These are phyloP conservation scores for Drosophila jambulina DNA, from an alignment of 1,140 invertebrate genomes.

Conservation along the genomic window DNA sequence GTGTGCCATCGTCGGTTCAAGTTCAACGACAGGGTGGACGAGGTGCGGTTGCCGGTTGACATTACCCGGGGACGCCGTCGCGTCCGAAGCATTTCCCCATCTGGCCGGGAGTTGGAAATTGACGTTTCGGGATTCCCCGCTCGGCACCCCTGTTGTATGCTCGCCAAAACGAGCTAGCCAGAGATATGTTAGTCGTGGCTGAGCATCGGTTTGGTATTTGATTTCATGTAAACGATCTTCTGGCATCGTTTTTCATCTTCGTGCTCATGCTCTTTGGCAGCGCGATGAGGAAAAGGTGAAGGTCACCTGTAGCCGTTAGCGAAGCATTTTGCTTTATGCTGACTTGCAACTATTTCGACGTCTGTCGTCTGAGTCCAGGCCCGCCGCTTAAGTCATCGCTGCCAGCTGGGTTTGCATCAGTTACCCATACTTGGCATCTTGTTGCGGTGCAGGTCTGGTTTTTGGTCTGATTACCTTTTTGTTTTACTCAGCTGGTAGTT, in stretches of 20 bases:
- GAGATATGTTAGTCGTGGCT: slow-evolving; percentile 13
- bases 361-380: slow-evolving; percentile 3
- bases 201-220: slow-evolving; percentile 29
- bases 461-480: slow-evolving; percentile 29
- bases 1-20: slow-evolving; percentile 45
- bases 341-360: slow-evolving; percentile 19
- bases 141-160: neutral
- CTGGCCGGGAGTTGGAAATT: neutral
- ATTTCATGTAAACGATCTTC: slow-evolving; percentile 45
- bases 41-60: slow-evolving; percentile 17
- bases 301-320: slow-evolving; percentile 35
- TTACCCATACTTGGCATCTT: slow-evolving; percentile 26
- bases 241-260: slow-evolving; percentile 30
- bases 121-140: slow-evolving; percentile 5
- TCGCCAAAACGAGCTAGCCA: slow-evolving; percentile 23
- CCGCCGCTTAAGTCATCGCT: slow-evolving; percentile 23
- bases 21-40: slow-evolving; percentile 54
- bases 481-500: slow-evolving; percentile 7
- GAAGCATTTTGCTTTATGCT: slow-evolving; percentile 13
- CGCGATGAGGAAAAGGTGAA: slow-evolving; percentile 49
- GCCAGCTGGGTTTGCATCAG: slow-evolving; percentile 16
- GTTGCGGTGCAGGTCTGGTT: slow-evolving; percentile 22
- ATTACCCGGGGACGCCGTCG: neutral
- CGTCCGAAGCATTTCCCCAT: slow-evolving; percentile 9
- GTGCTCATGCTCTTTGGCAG: slow-evolving; percentile 16